Base-by-base conservation (phyloP, 2,113 vertebrate species). In the Calyptommatus sinebrachiatus region DNA sequence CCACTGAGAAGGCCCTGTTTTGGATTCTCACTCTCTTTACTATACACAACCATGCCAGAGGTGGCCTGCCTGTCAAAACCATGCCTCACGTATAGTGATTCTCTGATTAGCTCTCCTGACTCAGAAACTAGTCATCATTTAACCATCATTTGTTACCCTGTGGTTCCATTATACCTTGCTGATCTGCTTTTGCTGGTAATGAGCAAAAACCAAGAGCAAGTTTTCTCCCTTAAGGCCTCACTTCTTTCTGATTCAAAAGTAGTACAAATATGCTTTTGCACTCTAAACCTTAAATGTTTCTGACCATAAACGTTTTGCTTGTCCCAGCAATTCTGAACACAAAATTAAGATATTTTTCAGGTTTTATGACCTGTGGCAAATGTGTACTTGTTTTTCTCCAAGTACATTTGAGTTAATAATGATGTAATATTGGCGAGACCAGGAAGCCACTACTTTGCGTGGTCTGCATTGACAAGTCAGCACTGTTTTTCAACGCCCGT, bases 401-500 rank as follows among this genome's bases (percentile, higher is more conserved):
- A 48, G 4, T 73, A 69, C 1, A 28, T 65, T 8, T 67, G 10
- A 11, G 7, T 84, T 77, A 81, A 65, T 84, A 70, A 73, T 87
- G 78, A 83, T 80, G 26, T 83, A 5, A 45, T 82, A 83, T 21
- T 62, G 85, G 48, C 16, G 73, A 26, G 68, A 75, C 24, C 80
- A 73, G 35, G 18, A 63, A 70, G 28, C 8, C 41, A 24, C 20
- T 63, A 8, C 62, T 10, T 83, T 81, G 86, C 50, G 66, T 65
- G 31, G 82, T 78, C 63, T 16, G 3, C 35, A 22, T 6, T 83
- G 22, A 45, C 22, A 75, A 8, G 78, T 87, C 77, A 85, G 63
- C 68, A 73, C 74, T 4, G 57, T 81, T 85, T 88, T 84, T 86
- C 74, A 75, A 50, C 71, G 18, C 4, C 10, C 76, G 16, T 35